Conservation (phyloP, 2,113 vertebrate genomes). For the Labeo catla region DNA sequence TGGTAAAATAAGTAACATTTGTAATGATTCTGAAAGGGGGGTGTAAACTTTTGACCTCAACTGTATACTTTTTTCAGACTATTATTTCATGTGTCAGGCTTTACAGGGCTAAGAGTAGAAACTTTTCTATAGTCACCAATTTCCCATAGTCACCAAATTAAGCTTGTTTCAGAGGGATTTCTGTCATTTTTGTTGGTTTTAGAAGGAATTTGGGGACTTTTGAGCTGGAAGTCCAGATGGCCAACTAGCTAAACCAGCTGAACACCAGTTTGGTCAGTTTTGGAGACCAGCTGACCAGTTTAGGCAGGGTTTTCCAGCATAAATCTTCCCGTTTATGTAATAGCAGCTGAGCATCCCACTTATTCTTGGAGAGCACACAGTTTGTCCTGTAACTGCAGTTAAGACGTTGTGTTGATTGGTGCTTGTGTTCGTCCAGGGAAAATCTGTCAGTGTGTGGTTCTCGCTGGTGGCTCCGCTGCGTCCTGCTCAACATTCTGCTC, state of each 20-base stretch:
- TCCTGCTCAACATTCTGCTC: slow-evolving; percentile 90
- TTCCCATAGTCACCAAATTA: not conserved
- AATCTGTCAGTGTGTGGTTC: slow-evolving; percentile 90
- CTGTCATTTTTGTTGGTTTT: not conserved
- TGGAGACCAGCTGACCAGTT: not conserved
- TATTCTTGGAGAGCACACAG: not conserved
- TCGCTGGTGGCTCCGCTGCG: slow-evolving; percentile 90
- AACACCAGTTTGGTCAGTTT: not conserved
- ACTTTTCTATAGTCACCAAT: not conserved
- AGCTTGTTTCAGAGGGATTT: not conserved
- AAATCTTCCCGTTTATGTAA: slow-evolving; percentile 8
- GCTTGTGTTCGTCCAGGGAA: slow-evolving; percentile 78
- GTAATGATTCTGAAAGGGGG: too few species aligned
- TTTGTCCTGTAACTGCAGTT: slow-evolving; percentile 3
- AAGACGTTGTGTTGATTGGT: slow-evolving; percentile 10
- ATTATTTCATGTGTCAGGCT: not conserved
- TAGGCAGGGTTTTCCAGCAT: slow-evolving; percentile 9
- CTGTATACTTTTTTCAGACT: not conserved
- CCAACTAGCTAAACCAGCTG: not conserved
- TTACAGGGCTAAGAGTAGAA: not conserved
- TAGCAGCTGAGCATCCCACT: not conserved
- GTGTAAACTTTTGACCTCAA: too few species aligned
- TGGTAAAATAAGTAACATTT: too few species aligned
- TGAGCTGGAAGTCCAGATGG: not conserved
- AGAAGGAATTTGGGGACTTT: not conserved